phyloP scores from a whole-genome alignment of 2,797 vertebrate species.

The Megaceryle alcyon region DNA sequence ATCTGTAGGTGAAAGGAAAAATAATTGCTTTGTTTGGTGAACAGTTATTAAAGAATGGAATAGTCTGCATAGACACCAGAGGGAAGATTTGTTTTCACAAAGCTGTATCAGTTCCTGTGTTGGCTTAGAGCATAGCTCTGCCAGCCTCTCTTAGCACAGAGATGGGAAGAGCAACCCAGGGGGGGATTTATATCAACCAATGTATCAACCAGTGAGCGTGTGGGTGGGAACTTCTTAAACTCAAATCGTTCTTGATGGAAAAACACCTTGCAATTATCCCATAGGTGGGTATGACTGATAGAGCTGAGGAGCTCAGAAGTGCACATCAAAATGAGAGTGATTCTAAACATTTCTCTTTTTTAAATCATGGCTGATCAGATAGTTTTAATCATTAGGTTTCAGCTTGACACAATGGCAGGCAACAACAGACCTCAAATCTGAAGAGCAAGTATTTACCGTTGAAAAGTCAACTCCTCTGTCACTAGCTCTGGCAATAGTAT shows the following conservation, averaged over 20 bases:
- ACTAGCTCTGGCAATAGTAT: constrained; percentile 50
- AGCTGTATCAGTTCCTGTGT: not conserved
- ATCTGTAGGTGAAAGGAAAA: not conserved
- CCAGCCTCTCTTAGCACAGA: not conserved
- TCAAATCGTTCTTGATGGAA: not conserved
- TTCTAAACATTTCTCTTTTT: not conserved
- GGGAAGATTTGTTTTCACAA: not conserved
- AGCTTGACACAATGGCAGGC: not conserved
- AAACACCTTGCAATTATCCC: not conserved
- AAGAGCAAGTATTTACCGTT: constrained; percentile 22
- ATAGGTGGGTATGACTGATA: not conserved
- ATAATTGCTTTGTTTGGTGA: not conserved
- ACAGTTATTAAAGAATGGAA: not conserved
- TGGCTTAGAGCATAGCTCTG: not conserved
- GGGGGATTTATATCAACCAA: not conserved
- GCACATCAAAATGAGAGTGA: not conserved
- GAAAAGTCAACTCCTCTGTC: constrained; percentile 54
- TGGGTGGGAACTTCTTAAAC: constrained; percentile 8
- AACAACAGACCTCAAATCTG: not conserved
- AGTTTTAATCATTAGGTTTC: constrained; percentile 1
- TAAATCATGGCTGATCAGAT: not conserved
- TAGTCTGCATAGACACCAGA: not conserved
- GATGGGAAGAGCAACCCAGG: not conserved
- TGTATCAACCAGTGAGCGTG: not conserved
- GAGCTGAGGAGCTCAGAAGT: not conserved